A percentile compares a stretch with the other conserved stretches of the same genome.
Evolutionary conservation across 2,797 vertebrate genomes (phyloP).

Genomic region (Pseudochaenichthys georgianus): DNA sequence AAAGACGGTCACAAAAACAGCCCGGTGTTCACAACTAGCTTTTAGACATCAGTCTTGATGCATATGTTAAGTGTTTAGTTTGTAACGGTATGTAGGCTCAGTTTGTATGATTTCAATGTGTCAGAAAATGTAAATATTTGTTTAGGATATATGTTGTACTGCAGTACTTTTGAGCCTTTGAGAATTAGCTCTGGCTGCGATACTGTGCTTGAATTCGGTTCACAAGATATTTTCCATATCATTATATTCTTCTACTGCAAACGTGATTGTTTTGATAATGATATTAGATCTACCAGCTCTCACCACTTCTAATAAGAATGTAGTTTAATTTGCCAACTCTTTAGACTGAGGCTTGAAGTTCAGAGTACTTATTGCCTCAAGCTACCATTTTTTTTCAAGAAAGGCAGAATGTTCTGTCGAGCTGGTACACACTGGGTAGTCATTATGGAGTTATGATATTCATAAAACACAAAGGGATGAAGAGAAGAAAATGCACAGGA

Average conservation of each 20-base stretch:
- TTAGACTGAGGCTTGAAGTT: slow-evolving; percentile 32
- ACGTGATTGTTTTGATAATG: slow-evolving; percentile 60
- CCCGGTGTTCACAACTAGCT: neutral
- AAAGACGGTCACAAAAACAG: neutral
- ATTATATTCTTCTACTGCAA: slow-evolving; percentile 49
- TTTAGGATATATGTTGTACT: neutral
- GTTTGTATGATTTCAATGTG: neutral
- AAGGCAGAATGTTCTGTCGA: neutral
- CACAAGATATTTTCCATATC: slow-evolving; percentile 27
- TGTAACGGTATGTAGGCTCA: neutral
- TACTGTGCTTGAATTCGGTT: neutral
- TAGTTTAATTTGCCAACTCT: slow-evolving; percentile 34
- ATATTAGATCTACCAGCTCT: slow-evolving; percentile 38
- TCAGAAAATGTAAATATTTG: neutral
- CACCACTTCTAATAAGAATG: slow-evolving; percentile 30
- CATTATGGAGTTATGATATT: slow-evolving; percentile 9
- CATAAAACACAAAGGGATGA: slow-evolving; percentile 16
- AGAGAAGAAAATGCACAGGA: slow-evolving; percentile 8
- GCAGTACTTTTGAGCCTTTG: slow-evolving; percentile 3
- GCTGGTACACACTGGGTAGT: neutral
- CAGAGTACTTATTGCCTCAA: slow-evolving; percentile 21
- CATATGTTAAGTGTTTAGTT: neutral
- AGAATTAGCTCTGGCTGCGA: neutral
- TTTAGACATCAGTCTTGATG: neutral
- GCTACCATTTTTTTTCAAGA: neutral